phyloP scores from a whole-genome alignment of 2,888 invertebrate species.

The Lithophane leautieri region DNA sequence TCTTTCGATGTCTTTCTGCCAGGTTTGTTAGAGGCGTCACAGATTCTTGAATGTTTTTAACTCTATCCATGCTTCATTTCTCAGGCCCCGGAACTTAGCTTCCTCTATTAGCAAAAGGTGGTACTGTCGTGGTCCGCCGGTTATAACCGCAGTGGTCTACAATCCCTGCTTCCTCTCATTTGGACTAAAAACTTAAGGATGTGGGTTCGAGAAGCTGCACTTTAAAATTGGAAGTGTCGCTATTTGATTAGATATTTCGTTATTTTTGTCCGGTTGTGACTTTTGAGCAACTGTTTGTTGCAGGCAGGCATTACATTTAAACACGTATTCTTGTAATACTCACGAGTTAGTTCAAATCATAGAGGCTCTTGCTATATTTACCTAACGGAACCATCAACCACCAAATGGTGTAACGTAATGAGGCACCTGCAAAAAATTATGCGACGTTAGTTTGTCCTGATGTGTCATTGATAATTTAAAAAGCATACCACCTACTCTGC shows the following conservation, averaged over 20 bases:
- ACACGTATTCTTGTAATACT: not conserved
- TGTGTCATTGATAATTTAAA: not conserved
- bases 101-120: constrained; percentile 65
- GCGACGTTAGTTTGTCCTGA: not conserved
- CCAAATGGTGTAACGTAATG: not conserved
- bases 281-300: not conserved
- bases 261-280: constrained; percentile 3
- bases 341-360: too few species aligned
- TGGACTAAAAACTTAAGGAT: constrained; percentile 77
- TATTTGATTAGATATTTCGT: constrained; percentile 9
- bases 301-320: not conserved
- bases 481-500: too few species aligned
- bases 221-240: constrained; percentile 49
- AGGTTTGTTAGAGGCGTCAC: not conserved
- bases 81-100: constrained; percentile 60
- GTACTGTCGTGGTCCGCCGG: constrained; percentile 57
- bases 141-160: constrained; percentile 73
- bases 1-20: not conserved
- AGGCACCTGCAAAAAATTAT: not conserved
- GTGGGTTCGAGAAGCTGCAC: constrained; percentile 71
- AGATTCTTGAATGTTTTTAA: constrained; percentile 5
- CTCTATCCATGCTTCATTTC: constrained; percentile 55
- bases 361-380: not conserved
- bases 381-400: not conserved
- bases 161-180: constrained; percentile 76